Conservation (phyloP, 2,888 invertebrate species). For the Proisotoma minuta region DNA sequence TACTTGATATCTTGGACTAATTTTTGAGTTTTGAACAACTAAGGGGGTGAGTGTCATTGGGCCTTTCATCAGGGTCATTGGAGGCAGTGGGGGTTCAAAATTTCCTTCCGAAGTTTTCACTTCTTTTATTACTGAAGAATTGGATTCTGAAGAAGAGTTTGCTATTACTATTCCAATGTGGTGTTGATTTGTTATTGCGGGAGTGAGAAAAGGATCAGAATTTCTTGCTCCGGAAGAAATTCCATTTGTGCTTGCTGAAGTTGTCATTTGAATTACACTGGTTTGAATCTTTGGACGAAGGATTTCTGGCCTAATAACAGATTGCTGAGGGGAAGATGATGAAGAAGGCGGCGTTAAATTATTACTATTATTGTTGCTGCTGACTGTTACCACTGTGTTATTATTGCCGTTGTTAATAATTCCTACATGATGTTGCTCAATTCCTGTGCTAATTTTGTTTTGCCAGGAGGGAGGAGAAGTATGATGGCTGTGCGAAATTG, state of each 20-base stretch:
- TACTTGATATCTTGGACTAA: conserved; percentile 32
- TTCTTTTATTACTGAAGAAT: conserved; percentile 40
- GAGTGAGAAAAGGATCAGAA: background rate
- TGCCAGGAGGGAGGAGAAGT: conserved; percentile 41
- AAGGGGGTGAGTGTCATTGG: conserved; percentile 45
- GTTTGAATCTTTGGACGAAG: conserved; percentile 53
- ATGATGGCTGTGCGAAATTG: conserved; percentile 34
- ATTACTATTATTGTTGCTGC: background rate
- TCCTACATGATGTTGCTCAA: background rate
- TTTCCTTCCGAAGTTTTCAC: conserved; percentile 20
- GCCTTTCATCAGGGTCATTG: conserved; percentile 40
- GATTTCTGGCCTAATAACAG: conserved; percentile 47
- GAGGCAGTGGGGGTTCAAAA: conserved; percentile 31
- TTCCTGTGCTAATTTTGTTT: conserved; percentile 20
- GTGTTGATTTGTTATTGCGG: conserved; percentile 4
- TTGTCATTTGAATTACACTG: conserved; percentile 76
- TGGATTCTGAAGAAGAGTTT: conserved; percentile 19
- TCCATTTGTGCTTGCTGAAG: conserved; percentile 13
- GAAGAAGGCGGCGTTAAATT: background rate
- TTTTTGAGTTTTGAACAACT: conserved; percentile 36
- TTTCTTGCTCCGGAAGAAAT: background rate
- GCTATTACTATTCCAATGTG: conserved; percentile 44
- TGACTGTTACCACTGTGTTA: too few relatives aligned
- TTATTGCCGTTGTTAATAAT: too few relatives aligned
- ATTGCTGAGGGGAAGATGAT: conserved; percentile 18